A percentile compares a stretch with the other conserved stretches of the same genome.
Evolutionary conservation across 2,797 vertebrate species (phyloP).

Genomic region (Poeciliopsis turneri): DNA sequence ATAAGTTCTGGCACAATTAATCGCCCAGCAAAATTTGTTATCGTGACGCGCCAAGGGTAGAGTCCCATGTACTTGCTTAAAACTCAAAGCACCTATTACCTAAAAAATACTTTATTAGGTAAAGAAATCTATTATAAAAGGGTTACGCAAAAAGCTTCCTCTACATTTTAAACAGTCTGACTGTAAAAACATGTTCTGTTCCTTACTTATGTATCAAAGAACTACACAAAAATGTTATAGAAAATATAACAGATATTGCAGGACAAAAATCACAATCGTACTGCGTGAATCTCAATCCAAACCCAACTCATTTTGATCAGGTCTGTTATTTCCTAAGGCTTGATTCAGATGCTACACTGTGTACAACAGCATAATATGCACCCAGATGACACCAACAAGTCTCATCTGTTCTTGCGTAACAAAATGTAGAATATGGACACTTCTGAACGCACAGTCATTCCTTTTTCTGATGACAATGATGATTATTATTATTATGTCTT

Average conservation of each 20-base stretch:
- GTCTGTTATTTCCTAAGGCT: not conserved
- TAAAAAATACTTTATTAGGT: not conserved
- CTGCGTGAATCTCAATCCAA: not conserved
- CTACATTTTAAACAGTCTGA: not conserved
- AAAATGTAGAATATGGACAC: not conserved
- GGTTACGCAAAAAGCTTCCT: not conserved
- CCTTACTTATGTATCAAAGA: not conserved
- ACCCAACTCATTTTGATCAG: not conserved
- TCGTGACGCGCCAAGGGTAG: too few relatives aligned
- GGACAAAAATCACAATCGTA: not conserved
- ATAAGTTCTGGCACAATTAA: too few relatives aligned
- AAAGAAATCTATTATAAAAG: not conserved
- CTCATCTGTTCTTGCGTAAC: not conserved
- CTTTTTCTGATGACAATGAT: too few relatives aligned
- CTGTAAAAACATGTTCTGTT: not conserved
- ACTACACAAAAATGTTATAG: not conserved
- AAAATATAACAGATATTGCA: not conserved
- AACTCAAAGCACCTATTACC: not conserved
- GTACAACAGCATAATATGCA: not conserved
- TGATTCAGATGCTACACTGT: not conserved
- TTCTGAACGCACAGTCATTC: not conserved
- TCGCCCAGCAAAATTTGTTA: too few relatives aligned
- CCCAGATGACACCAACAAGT: not conserved
- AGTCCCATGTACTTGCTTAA: not conserved
- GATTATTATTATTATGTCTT: not conserved